These are phyloP conservation scores for Porphyrio hochstetteri DNA, from an alignment of 2,113 vertebrate species.

Conservation along the genomic window DNA sequence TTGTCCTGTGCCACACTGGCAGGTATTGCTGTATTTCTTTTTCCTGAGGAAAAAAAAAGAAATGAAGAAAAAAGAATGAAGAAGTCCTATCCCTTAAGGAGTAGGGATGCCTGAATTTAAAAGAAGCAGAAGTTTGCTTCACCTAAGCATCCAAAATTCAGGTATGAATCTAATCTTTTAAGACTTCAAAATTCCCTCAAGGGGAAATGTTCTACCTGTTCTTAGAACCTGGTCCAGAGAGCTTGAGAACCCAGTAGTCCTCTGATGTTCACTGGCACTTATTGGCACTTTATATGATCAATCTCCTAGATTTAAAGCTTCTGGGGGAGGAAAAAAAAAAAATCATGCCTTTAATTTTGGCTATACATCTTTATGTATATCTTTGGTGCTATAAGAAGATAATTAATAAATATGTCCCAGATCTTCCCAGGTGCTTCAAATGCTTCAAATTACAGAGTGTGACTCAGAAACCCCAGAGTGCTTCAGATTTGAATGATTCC, in stretches of 20 bases:
- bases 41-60: neutral
- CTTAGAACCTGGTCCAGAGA: neutral
- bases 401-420: conserved; percentile 52
- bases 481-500: conserved; percentile 52
- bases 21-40: neutral
- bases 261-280: neutral
- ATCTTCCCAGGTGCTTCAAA: conserved; percentile 27
- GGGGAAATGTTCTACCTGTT: neutral
- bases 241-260: neutral
- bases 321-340: neutral
- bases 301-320: neutral
- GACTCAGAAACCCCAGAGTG: conserved; percentile 35
- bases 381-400: neutral
- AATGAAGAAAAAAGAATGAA: neutral
- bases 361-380: neutral
- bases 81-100: neutral
- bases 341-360: neutral
- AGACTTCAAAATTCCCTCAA: neutral
- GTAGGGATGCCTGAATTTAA: neutral
- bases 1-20: neutral
- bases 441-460: conserved; percentile 14
- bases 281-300: neutral
- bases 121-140: neutral
- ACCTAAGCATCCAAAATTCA: neutral
- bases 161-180: neutral